Evolutionary conservation across 2,113 vertebrate genomes (phyloP), one percentile per base, ranked within the genome.

Genomic region (Entelurus aequoreus): DNA sequence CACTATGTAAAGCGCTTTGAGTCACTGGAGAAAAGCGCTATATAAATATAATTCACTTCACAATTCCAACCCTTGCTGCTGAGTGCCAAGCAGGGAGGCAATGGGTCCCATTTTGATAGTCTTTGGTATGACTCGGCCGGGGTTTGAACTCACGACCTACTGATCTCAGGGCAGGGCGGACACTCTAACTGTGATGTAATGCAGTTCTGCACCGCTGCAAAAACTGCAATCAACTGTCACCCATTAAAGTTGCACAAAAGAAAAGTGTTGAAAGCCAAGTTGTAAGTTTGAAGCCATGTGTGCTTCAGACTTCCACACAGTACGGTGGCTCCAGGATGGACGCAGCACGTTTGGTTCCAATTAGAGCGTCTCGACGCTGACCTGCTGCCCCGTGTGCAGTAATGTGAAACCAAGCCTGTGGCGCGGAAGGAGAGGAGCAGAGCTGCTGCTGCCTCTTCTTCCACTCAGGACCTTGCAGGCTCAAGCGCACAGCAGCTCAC

Each of bases 351-450:
- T 83, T 85, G 84, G 72, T 86, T 84, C 77, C 83, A 80, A 86
- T 85, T 81, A 87, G 54, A 65, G 67, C 8, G 84, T 85, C 81
- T 85, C 82, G 79, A 73, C 85, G 36, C 74, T 86, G 84, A 88
- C 81, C 84, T 75, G 67, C 64, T 89, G 86, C 84, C 89, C 85
- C 76, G 69, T 73, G 79, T 73, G 21, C 74, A 82, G 89, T 85
- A 89, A 89, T 66, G 84, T 82, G 86, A 88, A 77, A 86, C 86
- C 84, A 67, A 70, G 64, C 65, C 69, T 68, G 79, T 84, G 79
- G 83, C 75, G 35, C 79, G 76, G 71, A 76, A 66, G 60, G 75
- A 72, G 68, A 65, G 55, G 74, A 66, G 65, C 63, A 40, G 63
- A 71, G 75, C 71, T 65, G 82, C 71, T 77, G 75, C 74, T 46